A percentile compares a stretch with the other conserved stretches of the same genome.
phyloP scores from a whole-genome alignment of 2,888 invertebrate genomes.

The Leuctra nigra region DNA sequence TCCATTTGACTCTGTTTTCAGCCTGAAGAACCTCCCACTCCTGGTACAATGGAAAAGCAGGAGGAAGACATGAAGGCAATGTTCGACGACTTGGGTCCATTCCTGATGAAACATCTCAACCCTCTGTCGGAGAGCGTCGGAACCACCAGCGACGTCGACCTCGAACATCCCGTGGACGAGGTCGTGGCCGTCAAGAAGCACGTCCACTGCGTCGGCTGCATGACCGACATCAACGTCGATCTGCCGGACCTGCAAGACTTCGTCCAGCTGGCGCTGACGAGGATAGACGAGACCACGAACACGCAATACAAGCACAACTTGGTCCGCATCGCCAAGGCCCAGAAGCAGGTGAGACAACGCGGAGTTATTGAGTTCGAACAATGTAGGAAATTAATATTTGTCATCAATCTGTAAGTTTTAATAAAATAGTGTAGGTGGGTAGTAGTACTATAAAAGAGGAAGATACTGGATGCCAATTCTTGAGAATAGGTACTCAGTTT shows the following conservation, averaged over 20 bases:
- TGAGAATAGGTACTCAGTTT: too few relatives aligned
- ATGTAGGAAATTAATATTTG: too few relatives aligned
- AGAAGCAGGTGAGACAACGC: conserved; percentile 30
- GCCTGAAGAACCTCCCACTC: too few relatives aligned
- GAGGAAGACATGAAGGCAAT: neutral
- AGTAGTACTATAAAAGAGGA: too few relatives aligned
- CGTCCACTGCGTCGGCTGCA: conserved; percentile 32
- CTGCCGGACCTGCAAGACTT: conserved; percentile 31
- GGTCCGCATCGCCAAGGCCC: conserved; percentile 32
- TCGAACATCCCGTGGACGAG: conserved; percentile 19
- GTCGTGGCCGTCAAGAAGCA: conserved; percentile 25
- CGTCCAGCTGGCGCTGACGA: conserved; percentile 31
- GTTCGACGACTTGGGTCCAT: neutral
- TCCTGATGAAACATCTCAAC: neutral
- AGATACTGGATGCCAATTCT: too few relatives aligned
- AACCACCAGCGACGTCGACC: neutral
- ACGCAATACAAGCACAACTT: conserved; percentile 27
- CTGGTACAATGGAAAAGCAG: neutral
- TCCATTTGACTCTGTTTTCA: too few relatives aligned
- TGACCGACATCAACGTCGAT: conserved; percentile 29
- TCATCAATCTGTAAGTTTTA: neutral
- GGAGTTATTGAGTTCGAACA: too few relatives aligned
- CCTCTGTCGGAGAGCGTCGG: conserved; percentile 10
- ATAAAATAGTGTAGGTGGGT: neutral
- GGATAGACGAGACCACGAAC: conserved; percentile 26